These are phyloP conservation scores for Sporophila hypoxantha DNA, from an alignment of 2,113 vertebrate genomes.

Conservation along the genomic window DNA sequence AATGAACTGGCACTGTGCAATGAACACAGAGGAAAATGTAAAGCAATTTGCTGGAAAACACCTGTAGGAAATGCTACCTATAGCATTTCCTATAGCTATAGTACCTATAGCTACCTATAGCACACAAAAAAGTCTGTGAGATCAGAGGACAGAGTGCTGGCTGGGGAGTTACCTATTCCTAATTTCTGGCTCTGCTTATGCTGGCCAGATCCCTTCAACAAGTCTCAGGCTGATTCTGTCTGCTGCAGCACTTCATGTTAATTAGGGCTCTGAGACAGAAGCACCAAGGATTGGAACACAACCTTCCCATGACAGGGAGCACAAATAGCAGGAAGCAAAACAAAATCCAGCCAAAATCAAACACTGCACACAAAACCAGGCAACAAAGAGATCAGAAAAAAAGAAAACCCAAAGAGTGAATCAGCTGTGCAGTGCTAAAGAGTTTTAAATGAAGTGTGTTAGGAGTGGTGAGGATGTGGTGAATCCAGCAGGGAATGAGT, in stretches of 20 bases:
- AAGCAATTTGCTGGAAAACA: not conserved
- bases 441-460: not conserved
- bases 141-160: not conserved
- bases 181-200: not conserved
- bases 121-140: not conserved
- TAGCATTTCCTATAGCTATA: no score
- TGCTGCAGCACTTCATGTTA: not conserved
- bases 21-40: not conserved
- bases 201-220: not conserved
- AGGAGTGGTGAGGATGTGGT: not conserved
- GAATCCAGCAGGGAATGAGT: not conserved
- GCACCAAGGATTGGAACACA: not conserved
- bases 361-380: not conserved
- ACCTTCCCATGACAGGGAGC: not conserved
- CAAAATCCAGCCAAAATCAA: not conserved
- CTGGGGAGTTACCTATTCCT: not conserved
- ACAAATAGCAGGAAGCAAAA: not conserved
- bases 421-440: not conserved
- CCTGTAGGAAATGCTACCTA: not conserved
- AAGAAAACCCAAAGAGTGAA: not conserved
- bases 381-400: not conserved
- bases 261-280: not conserved
- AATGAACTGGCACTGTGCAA: slow-evolving; percentile 10
- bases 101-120: not conserved
- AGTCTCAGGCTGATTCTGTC: not conserved